These are phyloP conservation scores for Pogonocichla stellata DNA, from an alignment of 2,113 vertebrate genomes.

Conservation along the genomic window DNA sequence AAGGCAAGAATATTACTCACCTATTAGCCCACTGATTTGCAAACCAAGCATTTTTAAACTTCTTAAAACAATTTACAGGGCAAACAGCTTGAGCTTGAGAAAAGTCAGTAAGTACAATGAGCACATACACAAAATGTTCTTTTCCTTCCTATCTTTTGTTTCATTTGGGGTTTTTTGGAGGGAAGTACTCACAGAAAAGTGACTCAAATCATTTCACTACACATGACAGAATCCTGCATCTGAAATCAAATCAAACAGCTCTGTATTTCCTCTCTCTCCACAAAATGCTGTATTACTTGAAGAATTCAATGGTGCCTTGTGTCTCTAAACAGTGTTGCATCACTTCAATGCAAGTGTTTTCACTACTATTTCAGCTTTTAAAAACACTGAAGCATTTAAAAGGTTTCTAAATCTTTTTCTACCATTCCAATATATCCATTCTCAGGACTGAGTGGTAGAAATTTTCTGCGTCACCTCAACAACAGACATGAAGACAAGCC, in stretches of 20 bases:
- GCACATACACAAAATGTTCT: neutral
- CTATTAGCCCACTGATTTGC: neutral
- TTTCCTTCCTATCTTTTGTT: neutral
- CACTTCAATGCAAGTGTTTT: neutral
- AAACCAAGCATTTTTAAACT: neutral
- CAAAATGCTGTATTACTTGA: neutral
- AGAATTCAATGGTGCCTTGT: neutral
- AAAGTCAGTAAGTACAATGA: neutral
- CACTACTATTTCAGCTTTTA: neutral
- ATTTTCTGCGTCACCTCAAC: neutral
- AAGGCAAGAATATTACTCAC: neutral
- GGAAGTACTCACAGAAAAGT: neutral
- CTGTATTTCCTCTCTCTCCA: neutral
- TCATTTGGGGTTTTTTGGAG: rapidly evolving
- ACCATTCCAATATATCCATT: neutral
- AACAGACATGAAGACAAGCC: neutral
- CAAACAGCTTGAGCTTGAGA: neutral
- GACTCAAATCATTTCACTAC: neutral
- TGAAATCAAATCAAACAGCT: neutral
- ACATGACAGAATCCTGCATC: neutral
- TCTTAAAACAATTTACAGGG: neutral
- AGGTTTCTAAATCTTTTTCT: neutral
- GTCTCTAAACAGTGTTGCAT: neutral
- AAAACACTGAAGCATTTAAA: neutral
- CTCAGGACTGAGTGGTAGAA: neutral